A percentile compares a stretch with the other conserved stretches of the same genome.
These are phyloP conservation scores for Tetranychus truncatus DNA, from an alignment of 2,888 invertebrate species.

Conservation along the genomic window DNA sequence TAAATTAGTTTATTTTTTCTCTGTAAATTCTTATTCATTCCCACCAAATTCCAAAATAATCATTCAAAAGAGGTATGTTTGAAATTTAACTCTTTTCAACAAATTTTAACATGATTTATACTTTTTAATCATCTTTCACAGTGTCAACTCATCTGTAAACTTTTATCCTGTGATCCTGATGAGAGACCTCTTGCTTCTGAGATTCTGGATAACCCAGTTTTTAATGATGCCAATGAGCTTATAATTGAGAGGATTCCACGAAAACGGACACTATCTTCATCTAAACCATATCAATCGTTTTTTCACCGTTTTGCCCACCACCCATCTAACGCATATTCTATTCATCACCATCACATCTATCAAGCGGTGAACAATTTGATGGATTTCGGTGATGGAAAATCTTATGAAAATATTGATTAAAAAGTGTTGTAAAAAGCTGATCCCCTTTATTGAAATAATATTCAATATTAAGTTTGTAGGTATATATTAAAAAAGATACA, in stretches of 20 bases:
- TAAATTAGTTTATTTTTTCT: no score
- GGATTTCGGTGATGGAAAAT: no score
- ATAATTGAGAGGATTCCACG: constrained; percentile 4
- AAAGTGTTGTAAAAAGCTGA: no score
- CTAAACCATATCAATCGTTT: not conserved
- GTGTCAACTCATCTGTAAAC: constrained; percentile 51
- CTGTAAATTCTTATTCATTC: constrained; percentile 36
- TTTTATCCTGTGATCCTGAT: constrained; percentile 54
- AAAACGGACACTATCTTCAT: constrained; percentile 3
- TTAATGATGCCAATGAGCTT: not conserved
- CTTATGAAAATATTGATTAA: no score
- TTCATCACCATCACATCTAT: no score
- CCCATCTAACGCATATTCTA: not conserved
- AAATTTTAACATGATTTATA: not conserved
- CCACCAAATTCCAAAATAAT: constrained; percentile 31
- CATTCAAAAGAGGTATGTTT: not conserved
- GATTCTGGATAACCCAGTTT: constrained; percentile 7
- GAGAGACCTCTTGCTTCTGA: constrained; percentile 42
- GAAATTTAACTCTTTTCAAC: no score
- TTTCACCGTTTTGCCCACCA: no score
- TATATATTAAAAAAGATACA: no score
- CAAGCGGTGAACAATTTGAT: no score
- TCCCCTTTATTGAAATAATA: no score
- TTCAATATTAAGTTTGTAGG: no score
- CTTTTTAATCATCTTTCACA: constrained; percentile 30